phyloP scores from a whole-genome alignment of 2,888 invertebrate genomes.

The Tipula vernalis region DNA sequence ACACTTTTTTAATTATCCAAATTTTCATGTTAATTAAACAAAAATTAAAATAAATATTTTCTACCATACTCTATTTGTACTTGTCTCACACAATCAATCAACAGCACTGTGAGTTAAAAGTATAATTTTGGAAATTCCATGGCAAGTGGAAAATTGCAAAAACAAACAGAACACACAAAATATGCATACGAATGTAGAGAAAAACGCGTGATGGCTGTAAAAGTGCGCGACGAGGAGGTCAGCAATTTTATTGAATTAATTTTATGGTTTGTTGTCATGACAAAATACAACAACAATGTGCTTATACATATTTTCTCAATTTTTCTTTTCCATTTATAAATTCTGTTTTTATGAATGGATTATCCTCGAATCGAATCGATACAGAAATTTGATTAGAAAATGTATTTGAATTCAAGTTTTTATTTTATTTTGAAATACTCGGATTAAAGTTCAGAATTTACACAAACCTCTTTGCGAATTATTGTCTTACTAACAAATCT shows the following conservation, averaged over 20 bases:
- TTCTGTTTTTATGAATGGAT: not conserved
- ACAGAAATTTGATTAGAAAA: not conserved
- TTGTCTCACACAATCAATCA: not conserved
- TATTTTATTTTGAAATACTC: not conserved
- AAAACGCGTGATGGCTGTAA: not conserved
- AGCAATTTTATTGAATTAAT: not conserved
- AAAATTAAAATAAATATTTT: not conserved
- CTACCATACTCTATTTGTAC: not conserved
- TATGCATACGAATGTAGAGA: not conserved
- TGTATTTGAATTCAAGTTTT: not conserved
- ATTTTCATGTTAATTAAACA: not conserved
- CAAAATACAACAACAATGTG: not conserved
- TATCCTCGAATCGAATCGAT: not conserved
- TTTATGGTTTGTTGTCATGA: not conserved
- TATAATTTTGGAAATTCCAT: not conserved
- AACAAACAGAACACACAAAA: not conserved
- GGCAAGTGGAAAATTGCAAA: not conserved
- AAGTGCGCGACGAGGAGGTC: not conserved
- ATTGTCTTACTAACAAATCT: not conserved
- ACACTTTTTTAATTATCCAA: not conserved
- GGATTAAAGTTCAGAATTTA: not conserved
- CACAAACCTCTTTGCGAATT: not conserved
- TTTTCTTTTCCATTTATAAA: not conserved
- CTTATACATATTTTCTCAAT: not conserved
- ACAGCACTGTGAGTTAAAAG: not conserved